Conservation (phyloP, 2,113 vertebrate genomes). For the Formicarius rufipectus region DNA sequence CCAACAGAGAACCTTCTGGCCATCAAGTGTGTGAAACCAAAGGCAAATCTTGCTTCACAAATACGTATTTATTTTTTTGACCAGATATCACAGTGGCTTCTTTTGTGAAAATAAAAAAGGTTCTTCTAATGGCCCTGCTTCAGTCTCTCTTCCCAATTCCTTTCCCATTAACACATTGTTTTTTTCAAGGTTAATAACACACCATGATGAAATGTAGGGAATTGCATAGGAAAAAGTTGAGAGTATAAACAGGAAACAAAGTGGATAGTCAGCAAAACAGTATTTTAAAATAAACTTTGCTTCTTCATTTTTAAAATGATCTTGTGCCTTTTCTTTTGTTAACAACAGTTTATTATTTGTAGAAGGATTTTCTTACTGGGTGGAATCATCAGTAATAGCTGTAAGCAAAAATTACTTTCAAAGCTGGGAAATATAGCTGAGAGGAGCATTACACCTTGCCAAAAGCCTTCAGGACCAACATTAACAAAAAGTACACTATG, state of each 20-base stretch:
- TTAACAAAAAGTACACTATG: not conserved
- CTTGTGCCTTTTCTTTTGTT: not conserved
- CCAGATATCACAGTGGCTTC: not conserved
- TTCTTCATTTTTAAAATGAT: not conserved
- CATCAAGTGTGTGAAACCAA: not conserved
- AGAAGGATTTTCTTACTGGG: not conserved
- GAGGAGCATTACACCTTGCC: not conserved
- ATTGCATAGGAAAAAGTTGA: not conserved
- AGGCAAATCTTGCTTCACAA: not conserved
- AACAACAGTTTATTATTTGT: not conserved
- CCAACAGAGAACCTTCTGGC: not conserved
- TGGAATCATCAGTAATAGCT: not conserved
- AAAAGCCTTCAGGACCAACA: not conserved
- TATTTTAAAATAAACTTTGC: not conserved
- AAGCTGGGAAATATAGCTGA: not conserved
- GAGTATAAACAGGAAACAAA: not conserved
- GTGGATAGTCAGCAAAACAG: not conserved
- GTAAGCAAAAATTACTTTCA: not conserved
- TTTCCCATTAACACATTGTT: not conserved
- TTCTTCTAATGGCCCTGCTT: not conserved
- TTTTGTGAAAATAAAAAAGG: not conserved
- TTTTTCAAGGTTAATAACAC: not conserved
- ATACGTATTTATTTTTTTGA: accelerated
- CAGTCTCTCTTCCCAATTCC: not conserved
- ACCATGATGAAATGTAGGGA: not conserved